Conservation (phyloP, 2,113 vertebrate species). For the Hassar affinis region DNA sequence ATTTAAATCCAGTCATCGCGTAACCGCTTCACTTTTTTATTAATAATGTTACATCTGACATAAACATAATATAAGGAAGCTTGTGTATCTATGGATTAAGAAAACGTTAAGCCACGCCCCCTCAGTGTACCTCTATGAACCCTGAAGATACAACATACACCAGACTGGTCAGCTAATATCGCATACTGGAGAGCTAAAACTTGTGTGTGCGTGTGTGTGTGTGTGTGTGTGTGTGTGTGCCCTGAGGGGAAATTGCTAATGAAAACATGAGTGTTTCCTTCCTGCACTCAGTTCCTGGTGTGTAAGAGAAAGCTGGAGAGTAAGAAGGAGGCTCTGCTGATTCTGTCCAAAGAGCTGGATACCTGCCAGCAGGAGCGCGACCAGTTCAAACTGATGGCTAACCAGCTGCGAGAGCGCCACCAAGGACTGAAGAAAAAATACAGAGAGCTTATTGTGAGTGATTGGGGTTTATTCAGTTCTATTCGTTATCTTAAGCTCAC, state of each 20-base stretch:
- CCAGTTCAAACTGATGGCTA: slow-evolving; percentile 97
- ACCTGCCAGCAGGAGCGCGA: slow-evolving; percentile 95
- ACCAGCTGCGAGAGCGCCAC: slow-evolving; percentile 90
- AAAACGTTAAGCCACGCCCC: neutral
- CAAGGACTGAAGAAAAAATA: slow-evolving; percentile 95
- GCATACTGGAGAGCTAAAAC: neutral
- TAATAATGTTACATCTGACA: no score
- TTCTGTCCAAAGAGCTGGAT: slow-evolving; percentile 95
- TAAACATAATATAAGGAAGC: no score
- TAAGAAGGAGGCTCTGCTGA: slow-evolving; percentile 93
- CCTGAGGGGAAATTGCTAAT: neutral
- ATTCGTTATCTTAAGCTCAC: neutral
- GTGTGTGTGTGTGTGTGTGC: neutral
- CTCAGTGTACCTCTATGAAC: neutral
- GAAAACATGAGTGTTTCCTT: slow-evolving; percentile 30
- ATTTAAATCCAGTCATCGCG: neutral
- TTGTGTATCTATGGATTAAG: no score
- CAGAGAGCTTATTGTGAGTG: slow-evolving; percentile 87
- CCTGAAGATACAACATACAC: neutral
- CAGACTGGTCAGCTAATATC: neutral
- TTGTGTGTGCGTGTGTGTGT: neutral
- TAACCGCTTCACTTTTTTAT: neutral
- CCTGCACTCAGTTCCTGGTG: slow-evolving; percentile 61
- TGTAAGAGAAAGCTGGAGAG: slow-evolving; percentile 94
- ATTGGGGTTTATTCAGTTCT: slow-evolving; percentile 4